Evolutionary conservation across 2,888 invertebrate genomes (phyloP).

Genomic region (Zootermopsis nevadensis): DNA sequence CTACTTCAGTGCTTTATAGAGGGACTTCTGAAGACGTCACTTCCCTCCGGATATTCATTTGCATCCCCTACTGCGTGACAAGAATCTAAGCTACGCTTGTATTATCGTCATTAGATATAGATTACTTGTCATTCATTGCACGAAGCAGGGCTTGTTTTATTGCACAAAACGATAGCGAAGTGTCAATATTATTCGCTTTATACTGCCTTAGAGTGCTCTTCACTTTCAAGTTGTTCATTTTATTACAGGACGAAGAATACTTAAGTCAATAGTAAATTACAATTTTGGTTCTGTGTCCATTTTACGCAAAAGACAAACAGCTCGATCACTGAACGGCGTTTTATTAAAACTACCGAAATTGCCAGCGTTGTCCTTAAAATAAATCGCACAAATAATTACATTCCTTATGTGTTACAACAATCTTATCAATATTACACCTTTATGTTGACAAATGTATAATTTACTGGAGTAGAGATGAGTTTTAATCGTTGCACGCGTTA

Average conservation of each 20-base stretch:
- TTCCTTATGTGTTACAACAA: too few species aligned
- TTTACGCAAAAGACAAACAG: too few species aligned
- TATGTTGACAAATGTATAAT: too few species aligned
- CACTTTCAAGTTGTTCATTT: background rate
- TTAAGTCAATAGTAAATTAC: background rate
- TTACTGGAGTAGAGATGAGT: too few species aligned
- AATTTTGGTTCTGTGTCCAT: background rate
- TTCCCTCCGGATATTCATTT: constrained; percentile 8
- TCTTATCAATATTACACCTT: too few species aligned
- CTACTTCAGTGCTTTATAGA: background rate
- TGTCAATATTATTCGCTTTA: background rate
- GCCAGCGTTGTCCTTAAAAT: too few species aligned
- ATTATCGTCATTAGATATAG: constrained; percentile 3
- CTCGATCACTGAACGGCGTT: too few species aligned
- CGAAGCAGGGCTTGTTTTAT: background rate
- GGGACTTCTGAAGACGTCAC: constrained; percentile 6
- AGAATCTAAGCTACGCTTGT: background rate
- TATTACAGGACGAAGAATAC: background rate
- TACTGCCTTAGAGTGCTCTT: background rate
- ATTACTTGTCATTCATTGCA: constrained; percentile 15
- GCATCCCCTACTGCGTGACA: constrained; percentile 6
- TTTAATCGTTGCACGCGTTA: too few species aligned
- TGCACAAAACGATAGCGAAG: background rate
- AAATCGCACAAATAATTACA: too few species aligned
- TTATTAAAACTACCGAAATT: too few species aligned